Evolutionary conservation across 2,888 invertebrate species (phyloP), one percentile per base, ranked within the genome.

Genomic region (Bombylius major): DNA sequence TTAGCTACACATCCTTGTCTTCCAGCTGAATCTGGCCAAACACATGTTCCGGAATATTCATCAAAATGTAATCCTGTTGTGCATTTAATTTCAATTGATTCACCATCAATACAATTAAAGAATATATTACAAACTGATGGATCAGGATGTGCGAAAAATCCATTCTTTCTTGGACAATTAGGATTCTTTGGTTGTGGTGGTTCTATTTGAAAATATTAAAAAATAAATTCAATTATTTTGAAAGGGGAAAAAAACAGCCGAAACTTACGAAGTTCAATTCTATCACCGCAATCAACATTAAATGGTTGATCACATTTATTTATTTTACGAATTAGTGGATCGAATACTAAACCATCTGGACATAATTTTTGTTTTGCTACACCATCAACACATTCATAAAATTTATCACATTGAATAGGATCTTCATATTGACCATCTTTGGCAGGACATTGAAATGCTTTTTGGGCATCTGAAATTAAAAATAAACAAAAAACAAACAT

Each of bases 251-350:
- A 23, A 23, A 54, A n/a, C n/a, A 42, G 7, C 13, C 23, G 13
- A 36, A 52, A 83, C 91, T 87, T 81, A 93, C 92, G 93, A 61
- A 92, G 78, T 75, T 91, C 89, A 52, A 84, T 82, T 70, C 92
- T 83, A 70, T 91, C 89, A 53, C 87, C 90, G 67, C 93, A 93
- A 70, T 92, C 92, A 31, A 90, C 89, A 68, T 90, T 91, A 82
- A 91, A 92, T 68, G 90, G 87, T 69, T 91, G 90, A 75, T 93
- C 93, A 69, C 93, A 93, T 70, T 92, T 91, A 79, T 91, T 92
- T 70, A 87, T 79, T 76, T 89, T 89, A 66, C 90, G 83, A 71
- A 87, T 90, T 62, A 82, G 75, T 1, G 83, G 87, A 77, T 93
- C 92, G 73, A 92, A 93, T 52, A 93, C 89, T 45, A 93, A 78